Evolutionary conservation across 2,113 vertebrate genomes (phyloP), one percentile per base, ranked within the genome.

Genomic region (Gambusia holbrooki): DNA sequence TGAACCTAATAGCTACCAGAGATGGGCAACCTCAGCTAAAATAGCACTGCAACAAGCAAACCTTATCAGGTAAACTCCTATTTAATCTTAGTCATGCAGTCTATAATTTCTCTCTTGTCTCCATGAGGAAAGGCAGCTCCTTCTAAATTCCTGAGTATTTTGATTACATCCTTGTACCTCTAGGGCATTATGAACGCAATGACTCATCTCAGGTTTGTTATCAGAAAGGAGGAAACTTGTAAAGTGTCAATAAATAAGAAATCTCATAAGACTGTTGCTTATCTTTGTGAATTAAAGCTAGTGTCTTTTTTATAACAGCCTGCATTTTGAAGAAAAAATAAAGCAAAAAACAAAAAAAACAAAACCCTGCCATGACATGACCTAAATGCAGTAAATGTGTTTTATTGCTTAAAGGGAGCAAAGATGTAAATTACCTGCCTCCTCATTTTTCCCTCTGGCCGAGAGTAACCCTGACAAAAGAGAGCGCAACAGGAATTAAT

Each of bases 391-490:
- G 22, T 1, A 60, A 25, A 27, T 14, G 8, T 62, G 3, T 66
- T 40, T 68, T 0, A 29, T 40, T 54, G 29, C 33, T 8, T 45
- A 65, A 66, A 17, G 37, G 48, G 22, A 62, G 22, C 27, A 62
- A 6, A 30, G 17, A 14, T 66, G 32, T 42, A 25, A 12, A 40
- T 12, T 3, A 42, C 5, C 45, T 42, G 28, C 74, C 71, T 86
- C 71, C 82, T 77, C 32, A 0, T 86, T 79, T 74, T 35, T 51
- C 19, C 19, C 25, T 71, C 51, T 89, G 79, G 81, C 84, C 87
- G 77, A 81, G 3, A 81, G 81, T 90, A 84, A 92, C 84, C 82
- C 54, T 40, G 28, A n/a, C n/a, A 17, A n/a, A n/a, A 69, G 29
- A n/a, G 7, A 13, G 1, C 14, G 19, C 45, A 35, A 22, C 62